phyloP scores from a whole-genome alignment of 2,797 vertebrate species.

The Pangasius mekongensis region DNA sequence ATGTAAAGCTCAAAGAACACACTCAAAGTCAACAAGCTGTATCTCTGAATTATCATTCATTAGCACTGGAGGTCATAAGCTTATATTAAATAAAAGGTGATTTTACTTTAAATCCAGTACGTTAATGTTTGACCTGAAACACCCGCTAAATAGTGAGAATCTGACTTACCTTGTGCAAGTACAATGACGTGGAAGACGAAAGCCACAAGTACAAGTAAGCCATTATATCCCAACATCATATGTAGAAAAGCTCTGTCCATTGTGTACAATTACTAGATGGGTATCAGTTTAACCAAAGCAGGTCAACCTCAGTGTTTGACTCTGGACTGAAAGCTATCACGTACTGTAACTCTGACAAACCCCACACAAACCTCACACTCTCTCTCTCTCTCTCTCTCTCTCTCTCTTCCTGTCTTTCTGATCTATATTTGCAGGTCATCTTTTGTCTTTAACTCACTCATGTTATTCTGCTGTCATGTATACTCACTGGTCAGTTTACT shows the following conservation, averaged over 20 bases:
- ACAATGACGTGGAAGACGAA: neutral
- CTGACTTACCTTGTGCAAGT: constrained; percentile 20
- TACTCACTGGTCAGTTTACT: neutral
- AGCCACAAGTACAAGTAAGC: neutral
- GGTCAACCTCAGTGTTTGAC: neutral
- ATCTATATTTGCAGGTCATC: neutral
- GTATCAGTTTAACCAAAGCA: neutral
- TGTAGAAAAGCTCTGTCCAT: neutral
- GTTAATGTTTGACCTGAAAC: neutral
- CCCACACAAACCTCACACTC: neutral
- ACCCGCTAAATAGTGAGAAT: neutral
- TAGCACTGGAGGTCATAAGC: no score
- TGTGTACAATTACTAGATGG: neutral
- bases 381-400: neutral
- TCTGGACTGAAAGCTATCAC: neutral
- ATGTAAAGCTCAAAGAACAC: no score
- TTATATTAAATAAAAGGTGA: no score
- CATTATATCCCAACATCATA: no score
- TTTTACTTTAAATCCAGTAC: neutral
- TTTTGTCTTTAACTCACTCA: neutral
- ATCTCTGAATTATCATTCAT: no score
- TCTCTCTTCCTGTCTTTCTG: neutral
- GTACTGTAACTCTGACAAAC: neutral
- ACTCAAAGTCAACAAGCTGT: no score
- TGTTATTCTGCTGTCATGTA: neutral